A percentile compares a stretch with the other conserved stretches of the same genome.
Evolutionary conservation across 2,797 vertebrate species (phyloP).

Genomic region (Anabas testudineus): DNA sequence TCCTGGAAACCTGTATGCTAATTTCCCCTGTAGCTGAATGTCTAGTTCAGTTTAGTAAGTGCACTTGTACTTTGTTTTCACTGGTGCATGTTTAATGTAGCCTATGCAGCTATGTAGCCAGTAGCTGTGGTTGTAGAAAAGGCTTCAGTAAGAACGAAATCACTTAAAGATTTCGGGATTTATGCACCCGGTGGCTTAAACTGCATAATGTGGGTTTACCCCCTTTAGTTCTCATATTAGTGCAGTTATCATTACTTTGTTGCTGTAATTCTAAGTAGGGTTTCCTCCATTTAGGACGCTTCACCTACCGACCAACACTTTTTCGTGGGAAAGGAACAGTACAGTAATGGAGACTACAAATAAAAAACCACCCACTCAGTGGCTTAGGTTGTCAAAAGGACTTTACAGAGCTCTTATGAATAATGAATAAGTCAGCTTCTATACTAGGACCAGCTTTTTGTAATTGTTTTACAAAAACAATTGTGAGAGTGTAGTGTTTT

Average conservation of each 20-base stretch:
- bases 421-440: neutral
- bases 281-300: neutral
- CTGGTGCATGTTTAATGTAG: neutral
- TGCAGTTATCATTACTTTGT: neutral
- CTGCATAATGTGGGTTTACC: neutral
- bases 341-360: neutral
- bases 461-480: no score
- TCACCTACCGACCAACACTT: no score
- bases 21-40: slow-evolving; percentile 52
- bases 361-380: neutral
- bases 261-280: neutral
- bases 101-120: neutral
- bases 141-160: neutral
- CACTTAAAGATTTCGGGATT: neutral
- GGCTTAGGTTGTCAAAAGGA: neutral
- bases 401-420: neutral
- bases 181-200: neutral
- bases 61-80: neutral
- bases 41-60: neutral
- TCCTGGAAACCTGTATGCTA: slow-evolving; percentile 74
- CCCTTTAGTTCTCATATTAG: no score
- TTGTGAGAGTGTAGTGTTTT: no score
- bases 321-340: no score
- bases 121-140: neutral
- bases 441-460: neutral